Evolutionary conservation across 2,888 invertebrate genomes (phyloP), one percentile per base, ranked within the genome.

Genomic region (Smittia aterrima): DNA sequence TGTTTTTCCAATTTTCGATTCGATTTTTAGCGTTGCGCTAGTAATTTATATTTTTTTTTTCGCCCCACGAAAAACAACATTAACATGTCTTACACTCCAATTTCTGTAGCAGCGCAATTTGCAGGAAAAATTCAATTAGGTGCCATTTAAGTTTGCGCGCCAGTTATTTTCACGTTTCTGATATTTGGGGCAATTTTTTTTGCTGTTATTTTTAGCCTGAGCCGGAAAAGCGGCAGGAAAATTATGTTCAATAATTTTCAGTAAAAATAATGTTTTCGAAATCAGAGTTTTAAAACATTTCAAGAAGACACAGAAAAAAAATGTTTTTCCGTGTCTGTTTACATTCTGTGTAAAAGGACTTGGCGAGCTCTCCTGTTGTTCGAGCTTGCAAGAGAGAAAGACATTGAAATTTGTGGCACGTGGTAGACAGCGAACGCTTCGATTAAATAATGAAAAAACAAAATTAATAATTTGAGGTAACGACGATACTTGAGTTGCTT

Each of bases 91-190:
- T 47, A 47, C 53, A 47, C n/a, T 16, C n/a, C n/a, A 13, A 47
- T 47, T 32, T 32, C 32, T 32, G 32, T 32, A 32, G 53, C n/a
- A 47, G 18, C 53, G 18, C 53, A 47, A 47, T 47, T 47, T 47
- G 53, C 53, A 47, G 53, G n/a, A 13, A 47, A 18, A 47, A 47
- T 70, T 70, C 70, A 70, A 70, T 70, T 70, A 70, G 70, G 27
- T 70, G 32, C 32, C 70, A 68, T 68, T 68, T 68, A 54, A 70
- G 20, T 70, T 70, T 54, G 70, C 54, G 70, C 53, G 70, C 70
- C 25, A 70, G 70, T 54, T 54, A 70, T 70, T 70, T 70, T 67
- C 47, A 47, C 47, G n/a, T 47, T 16, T 47, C 11, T 70, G 41
- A 41, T 70, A 40, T 53, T 24, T 70, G 9, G 18, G 41, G 18